Evolutionary conservation across 2,888 invertebrate species (phyloP).

Genomic region (Cantharis flavilabris): DNA sequence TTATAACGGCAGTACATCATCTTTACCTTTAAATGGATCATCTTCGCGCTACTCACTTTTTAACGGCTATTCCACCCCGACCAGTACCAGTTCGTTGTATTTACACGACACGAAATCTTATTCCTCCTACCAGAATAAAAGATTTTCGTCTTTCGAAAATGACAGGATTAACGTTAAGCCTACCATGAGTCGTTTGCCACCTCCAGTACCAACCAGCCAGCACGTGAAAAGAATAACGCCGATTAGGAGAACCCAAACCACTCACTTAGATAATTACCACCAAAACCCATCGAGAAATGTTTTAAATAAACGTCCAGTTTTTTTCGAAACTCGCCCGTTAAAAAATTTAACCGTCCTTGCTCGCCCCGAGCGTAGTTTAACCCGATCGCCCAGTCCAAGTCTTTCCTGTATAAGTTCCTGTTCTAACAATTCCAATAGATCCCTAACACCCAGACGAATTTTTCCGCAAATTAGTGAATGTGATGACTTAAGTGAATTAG

Average conservation of each 20-base stretch:
- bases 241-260: constrained; percentile 33
- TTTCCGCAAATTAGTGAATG: constrained; percentile 67
- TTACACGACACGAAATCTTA: not conserved
- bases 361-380: constrained; percentile 33
- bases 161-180: not conserved
- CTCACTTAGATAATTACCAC: constrained; percentile 36
- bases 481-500: constrained; percentile 63
- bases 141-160: constrained; percentile 18
- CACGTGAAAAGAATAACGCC: constrained; percentile 33
- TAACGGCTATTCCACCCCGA: constrained; percentile 14
- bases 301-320: constrained; percentile 37
- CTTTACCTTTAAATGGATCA: constrained; percentile 1
- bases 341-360: constrained; percentile 52
- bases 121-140: not conserved
- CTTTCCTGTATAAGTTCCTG: constrained; percentile 46
- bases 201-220: constrained; percentile 28
- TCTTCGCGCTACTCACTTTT: constrained; percentile 13
- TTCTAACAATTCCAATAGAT: constrained; percentile 50
- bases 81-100: constrained; percentile 12
- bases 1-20: not conserved
- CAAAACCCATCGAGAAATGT: constrained; percentile 4
- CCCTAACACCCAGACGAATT: constrained; percentile 67
- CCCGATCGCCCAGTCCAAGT: constrained; percentile 39
- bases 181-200: constrained; percentile 18
- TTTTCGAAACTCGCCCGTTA: constrained; percentile 50